Evolutionary conservation across 1,140 invertebrate genomes (phyloP).

Genomic region (Diachasmimorpha longicaudata): DNA sequence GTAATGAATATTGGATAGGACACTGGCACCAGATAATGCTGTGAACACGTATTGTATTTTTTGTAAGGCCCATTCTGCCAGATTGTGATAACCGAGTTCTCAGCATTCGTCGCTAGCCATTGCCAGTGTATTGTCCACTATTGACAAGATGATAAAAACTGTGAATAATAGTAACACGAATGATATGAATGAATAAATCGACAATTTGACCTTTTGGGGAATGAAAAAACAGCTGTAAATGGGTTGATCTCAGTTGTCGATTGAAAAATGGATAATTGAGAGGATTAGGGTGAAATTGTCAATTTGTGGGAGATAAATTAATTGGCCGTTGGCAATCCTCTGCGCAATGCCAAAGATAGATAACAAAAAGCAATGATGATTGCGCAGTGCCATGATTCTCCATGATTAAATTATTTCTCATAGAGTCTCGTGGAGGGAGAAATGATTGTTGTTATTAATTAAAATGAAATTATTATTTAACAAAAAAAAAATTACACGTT

Average conservation of each 20-base stretch:
- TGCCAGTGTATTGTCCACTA: slow-evolving; percentile 29
- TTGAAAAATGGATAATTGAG: background rate
- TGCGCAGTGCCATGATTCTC: background rate
- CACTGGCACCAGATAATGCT: slow-evolving; percentile 42
- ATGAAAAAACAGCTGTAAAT: background rate
- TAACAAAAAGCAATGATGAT: slow-evolving; percentile 6
- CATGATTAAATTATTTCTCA: background rate
- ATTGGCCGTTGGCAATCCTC: background rate
- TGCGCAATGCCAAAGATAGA: slow-evolving; percentile 43
- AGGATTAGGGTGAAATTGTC: background rate
- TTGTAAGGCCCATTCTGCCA: slow-evolving; percentile 58
- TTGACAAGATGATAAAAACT: background rate
- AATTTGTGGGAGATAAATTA: background rate
- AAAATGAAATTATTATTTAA: slow-evolving; percentile 42
- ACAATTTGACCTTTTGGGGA: slow-evolving; percentile 2
- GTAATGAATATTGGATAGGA: slow-evolving; percentile 18
- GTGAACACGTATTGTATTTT: slow-evolving; percentile 60
- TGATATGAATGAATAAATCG: background rate
- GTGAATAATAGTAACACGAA: slow-evolving; percentile 1
- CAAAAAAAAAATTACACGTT: slow-evolving; percentile 51
- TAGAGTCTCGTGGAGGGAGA: background rate
- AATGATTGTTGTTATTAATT: slow-evolving; percentile 25
- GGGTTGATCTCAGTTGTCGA: background rate
- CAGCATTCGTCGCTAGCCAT: slow-evolving; percentile 44
- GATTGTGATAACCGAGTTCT: slow-evolving; percentile 62